Evolutionary conservation across 1,140 invertebrate species (phyloP).

Genomic region (Diachasmimorpha longicaudata): DNA sequence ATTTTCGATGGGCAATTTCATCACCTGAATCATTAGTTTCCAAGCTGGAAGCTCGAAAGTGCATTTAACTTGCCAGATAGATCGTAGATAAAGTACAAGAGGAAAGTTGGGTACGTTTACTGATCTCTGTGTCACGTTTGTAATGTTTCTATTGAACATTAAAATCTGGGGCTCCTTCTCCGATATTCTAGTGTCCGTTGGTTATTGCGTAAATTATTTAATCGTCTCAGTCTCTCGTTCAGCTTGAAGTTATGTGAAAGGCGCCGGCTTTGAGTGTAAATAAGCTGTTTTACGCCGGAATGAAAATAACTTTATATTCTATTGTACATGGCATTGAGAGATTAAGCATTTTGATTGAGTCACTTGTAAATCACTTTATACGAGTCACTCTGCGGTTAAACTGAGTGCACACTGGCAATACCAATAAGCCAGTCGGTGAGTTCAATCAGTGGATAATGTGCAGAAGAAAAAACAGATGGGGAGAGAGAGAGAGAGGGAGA

Average conservation of each 20-base stretch:
- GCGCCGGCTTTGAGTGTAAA: slow-evolving; percentile 18
- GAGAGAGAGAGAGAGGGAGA: not conserved
- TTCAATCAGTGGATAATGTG: not conserved
- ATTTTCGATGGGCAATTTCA: not conserved
- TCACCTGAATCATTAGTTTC: not conserved
- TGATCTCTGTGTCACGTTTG: not conserved
- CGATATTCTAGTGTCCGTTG: not conserved
- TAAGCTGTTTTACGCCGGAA: slow-evolving; percentile 23
- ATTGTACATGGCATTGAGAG: slow-evolving; percentile 21
- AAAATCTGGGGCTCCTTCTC: not conserved
- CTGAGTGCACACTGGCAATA: slow-evolving; percentile 13
- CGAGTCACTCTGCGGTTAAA: not conserved
- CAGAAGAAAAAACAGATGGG: not conserved
- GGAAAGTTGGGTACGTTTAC: not conserved
- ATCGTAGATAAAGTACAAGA: not conserved
- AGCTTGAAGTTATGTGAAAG: slow-evolving; percentile 5
- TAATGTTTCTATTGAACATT: not conserved
- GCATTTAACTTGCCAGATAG: slow-evolving; percentile 1
- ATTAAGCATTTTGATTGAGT: slow-evolving; percentile 31
- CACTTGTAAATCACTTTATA: slow-evolving; percentile 21
- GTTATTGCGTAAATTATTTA: not conserved
- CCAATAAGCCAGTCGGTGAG: slow-evolving; percentile 15
- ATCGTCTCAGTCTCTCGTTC: not conserved
- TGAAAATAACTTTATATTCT: slow-evolving; percentile 33
- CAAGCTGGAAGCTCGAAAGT: not conserved